Evolutionary conservation across 2,113 vertebrate genomes (phyloP).

Genomic region (Corvus cornix): DNA sequence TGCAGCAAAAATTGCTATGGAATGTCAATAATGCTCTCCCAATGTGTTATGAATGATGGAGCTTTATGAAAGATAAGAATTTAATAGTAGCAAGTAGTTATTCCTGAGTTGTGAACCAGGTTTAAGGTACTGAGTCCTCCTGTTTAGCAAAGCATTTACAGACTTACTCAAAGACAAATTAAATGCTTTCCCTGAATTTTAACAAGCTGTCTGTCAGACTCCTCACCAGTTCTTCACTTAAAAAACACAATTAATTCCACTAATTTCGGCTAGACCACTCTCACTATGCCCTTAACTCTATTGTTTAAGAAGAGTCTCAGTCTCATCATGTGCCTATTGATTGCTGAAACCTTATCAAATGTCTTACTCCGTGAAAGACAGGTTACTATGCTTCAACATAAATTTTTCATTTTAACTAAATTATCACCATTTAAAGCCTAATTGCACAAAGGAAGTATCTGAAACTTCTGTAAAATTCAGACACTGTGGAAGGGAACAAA

Average conservation of each 20-base stretch:
- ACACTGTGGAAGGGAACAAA: background rate
- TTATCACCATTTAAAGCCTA: background rate
- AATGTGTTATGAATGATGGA: background rate
- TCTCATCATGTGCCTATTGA: background rate
- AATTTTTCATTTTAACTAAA: background rate
- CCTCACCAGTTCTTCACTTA: background rate
- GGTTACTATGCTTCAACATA: background rate
- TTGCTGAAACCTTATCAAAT: background rate
- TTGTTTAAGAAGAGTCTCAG: background rate
- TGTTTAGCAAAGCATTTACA: background rate
- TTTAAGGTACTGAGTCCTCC: background rate
- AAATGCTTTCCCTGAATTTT: background rate
- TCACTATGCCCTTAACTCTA: background rate
- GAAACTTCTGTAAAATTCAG: background rate
- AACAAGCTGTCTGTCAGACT: background rate
- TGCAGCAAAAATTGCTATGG: background rate
- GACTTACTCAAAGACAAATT: background rate
- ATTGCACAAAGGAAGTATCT: background rate
- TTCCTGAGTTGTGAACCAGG: background rate
- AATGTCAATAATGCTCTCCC: background rate
- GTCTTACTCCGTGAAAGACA: background rate
- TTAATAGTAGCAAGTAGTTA: background rate
- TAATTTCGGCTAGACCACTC: background rate
- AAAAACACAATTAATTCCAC: background rate
- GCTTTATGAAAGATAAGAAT: background rate